Percentiles rank a stretch among this genome's conserved stretches.
phyloP scores from a whole-genome alignment of 2,113 vertebrate species.

The Stomatorhinus ivindoensis region DNA sequence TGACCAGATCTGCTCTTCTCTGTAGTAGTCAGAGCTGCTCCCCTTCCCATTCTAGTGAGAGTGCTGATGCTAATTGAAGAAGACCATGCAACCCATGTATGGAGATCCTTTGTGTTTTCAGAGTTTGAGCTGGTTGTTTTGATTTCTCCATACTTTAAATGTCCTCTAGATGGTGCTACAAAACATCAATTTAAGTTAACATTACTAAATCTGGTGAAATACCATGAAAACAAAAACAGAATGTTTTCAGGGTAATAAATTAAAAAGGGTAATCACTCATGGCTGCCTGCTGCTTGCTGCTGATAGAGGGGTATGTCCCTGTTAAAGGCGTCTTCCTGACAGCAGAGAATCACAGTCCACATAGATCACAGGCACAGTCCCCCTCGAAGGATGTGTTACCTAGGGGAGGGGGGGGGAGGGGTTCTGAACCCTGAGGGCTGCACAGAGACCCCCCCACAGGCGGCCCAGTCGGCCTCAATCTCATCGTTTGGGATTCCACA shows the following conservation, averaged over 20 bases:
- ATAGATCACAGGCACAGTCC: neutral
- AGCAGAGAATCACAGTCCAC: neutral
- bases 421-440: neutral
- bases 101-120: neutral
- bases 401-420: neutral
- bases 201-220: neutral
- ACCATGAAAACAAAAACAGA: neutral
- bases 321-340: neutral
- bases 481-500: neutral
- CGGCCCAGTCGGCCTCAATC: too few relatives aligned
- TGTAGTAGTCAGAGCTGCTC: neutral
- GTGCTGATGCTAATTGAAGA: neutral
- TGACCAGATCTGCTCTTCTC: neutral
- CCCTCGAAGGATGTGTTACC: neutral
- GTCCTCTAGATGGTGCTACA: neutral
- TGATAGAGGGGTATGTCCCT: neutral
- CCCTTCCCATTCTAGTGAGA: neutral
- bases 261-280: neutral
- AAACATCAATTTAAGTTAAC: neutral
- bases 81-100: neutral
- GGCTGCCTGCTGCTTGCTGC: too few relatives aligned
- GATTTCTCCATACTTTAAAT: neutral
- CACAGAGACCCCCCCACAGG: neutral
- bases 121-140: neutral
- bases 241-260: neutral